Percentiles rank a stretch among this genome's conserved stretches.
These are phyloP conservation scores for Phalanger gymnotis DNA, from an alignment of 2,797 vertebrate species.

Conservation along the genomic window DNA sequence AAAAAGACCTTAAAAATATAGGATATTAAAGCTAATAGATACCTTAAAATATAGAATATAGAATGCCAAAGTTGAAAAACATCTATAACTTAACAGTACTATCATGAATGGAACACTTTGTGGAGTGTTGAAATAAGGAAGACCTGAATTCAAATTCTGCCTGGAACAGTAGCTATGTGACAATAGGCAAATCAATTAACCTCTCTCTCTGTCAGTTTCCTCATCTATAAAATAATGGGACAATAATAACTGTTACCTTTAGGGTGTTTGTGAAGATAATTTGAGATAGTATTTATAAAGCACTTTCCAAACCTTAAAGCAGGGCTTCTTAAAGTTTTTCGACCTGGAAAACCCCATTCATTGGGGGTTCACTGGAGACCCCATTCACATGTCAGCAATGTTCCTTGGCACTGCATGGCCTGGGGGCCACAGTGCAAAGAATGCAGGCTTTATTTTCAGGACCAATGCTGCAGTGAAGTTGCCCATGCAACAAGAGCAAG, in stretches of 20 bases:
- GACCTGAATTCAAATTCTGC: background rate
- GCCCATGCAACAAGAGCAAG: no score
- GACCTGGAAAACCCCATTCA: no score
- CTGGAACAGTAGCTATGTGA: background rate
- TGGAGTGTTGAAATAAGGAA: background rate
- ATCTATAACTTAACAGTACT: background rate
- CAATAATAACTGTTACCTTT: background rate
- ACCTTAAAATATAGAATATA: background rate
- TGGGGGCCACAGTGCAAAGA: no score
- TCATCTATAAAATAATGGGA: background rate
- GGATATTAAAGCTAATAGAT: background rate
- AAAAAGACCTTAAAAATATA: background rate
- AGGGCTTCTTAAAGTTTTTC: no score
- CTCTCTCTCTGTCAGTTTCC: background rate
- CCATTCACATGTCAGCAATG: no score
- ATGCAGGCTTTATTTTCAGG: no score
- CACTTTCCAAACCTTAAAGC: background rate
- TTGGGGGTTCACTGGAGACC: no score
- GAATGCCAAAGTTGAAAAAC: background rate
- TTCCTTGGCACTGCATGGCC: no score
- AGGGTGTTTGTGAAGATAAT: background rate
- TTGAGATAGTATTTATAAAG: background rate
- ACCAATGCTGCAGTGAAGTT: no score
- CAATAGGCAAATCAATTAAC: background rate
- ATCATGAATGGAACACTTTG: background rate